Evolutionary conservation across 2,888 invertebrate species (phyloP).

Genomic region (Lepidocyrtinus sp.): DNA sequence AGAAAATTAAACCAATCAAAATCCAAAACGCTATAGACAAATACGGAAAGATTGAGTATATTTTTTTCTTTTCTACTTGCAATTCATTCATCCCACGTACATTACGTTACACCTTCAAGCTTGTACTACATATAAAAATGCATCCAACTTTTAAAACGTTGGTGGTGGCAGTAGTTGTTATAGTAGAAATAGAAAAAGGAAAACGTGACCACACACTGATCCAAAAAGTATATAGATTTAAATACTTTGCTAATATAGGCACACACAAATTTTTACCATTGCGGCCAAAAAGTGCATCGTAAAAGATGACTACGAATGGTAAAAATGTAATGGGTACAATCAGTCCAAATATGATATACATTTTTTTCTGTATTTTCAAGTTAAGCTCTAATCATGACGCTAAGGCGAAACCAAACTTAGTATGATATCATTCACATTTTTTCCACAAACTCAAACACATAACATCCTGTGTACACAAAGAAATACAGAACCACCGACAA

Average conservation of each 20-base stretch:
- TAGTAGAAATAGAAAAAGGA: not conserved
- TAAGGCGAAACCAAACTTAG: conserved; percentile 7
- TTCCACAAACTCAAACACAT: too few relatives aligned
- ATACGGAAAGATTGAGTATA: conserved; percentile 35
- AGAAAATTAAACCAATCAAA: conserved; percentile 53
- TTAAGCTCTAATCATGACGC: conserved; percentile 19
- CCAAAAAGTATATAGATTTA: not conserved
- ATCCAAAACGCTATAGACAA: conserved; percentile 41
- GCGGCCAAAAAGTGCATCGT: conserved; percentile 33
- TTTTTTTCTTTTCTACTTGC: conserved; percentile 9
- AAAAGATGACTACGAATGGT: conserved; percentile 41
- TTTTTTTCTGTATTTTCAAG: conserved; percentile 32
- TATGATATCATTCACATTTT: conserved; percentile 16
- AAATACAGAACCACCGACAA: conserved; percentile 15
- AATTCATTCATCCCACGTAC: conserved; percentile 50
- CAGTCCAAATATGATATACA: conserved; percentile 8
- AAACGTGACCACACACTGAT: not conserved
- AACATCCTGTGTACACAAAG: conserved; percentile 21
- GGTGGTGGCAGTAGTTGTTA: not conserved
- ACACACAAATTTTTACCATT: not conserved
- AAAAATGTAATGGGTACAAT: conserved; percentile 24
- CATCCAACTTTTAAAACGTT: not conserved
- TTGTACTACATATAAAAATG: conserved; percentile 17
- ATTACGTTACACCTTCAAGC: conserved; percentile 29
- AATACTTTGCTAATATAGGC: not conserved